Conservation (phyloP, 2,113 vertebrate species). For the Xenopus borealis region DNA sequence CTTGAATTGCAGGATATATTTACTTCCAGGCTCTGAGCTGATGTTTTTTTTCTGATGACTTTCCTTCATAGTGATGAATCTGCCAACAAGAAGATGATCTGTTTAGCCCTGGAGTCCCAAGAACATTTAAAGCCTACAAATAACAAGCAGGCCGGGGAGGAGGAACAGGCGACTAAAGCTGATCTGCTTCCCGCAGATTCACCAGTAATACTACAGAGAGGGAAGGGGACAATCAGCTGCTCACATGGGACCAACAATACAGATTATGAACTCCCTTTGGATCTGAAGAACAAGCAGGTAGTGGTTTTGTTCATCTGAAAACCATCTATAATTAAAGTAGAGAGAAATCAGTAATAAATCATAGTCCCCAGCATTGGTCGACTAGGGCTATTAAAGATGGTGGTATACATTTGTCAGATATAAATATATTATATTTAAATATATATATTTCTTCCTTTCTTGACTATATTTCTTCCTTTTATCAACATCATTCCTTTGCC, state of each 20-base stretch:
- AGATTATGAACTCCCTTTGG: constrained; percentile 97
- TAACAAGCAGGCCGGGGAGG: constrained; percentile 56
- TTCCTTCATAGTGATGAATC: constrained; percentile 69
- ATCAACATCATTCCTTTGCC: no score
- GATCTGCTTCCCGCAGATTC: constrained; percentile 87
- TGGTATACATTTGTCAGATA: no score
- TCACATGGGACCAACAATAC: constrained; percentile 79
- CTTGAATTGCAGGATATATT: no score
- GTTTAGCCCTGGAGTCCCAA: constrained; percentile 71
- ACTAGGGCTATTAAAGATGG: no score
- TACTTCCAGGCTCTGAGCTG: no score
- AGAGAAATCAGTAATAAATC: no score
- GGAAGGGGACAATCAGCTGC: constrained; percentile 77
- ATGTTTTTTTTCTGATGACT: constrained; percentile 23
- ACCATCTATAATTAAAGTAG: no score
- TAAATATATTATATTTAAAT: no score
- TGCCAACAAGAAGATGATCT: constrained; percentile 63
- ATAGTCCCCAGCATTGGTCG: no score
- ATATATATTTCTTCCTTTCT: no score
- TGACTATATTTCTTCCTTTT: no score
- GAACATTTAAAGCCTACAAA: constrained; percentile 68
- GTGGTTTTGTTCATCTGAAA: constrained; percentile 45
- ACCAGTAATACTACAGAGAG: constrained; percentile 85
- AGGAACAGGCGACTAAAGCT: constrained; percentile 76
- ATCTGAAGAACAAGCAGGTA: constrained; percentile 99